These are phyloP conservation scores for Caenorhabditis zanzibari DNA, from an alignment of 2,888 invertebrate genomes.

Conservation along the genomic window DNA sequence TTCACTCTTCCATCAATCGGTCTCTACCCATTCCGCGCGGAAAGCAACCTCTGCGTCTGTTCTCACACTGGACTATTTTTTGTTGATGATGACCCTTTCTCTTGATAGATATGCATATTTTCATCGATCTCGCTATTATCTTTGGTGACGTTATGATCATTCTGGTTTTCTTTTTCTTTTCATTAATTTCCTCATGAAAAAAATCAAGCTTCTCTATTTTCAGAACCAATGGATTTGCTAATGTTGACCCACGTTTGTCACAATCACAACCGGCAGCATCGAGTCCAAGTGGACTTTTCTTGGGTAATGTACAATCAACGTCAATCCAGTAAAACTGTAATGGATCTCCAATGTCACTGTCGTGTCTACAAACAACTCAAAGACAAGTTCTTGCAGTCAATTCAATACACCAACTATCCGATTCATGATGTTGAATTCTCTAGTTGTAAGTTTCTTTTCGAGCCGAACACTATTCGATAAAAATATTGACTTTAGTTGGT, in stretches of 20 bases:
- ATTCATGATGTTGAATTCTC: conserved; percentile 2
- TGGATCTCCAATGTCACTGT: conserved; percentile 23
- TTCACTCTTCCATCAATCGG: neutral
- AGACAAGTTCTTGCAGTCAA: neutral
- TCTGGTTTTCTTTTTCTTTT: neutral
- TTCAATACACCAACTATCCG: neutral
- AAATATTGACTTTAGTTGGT: neutral
- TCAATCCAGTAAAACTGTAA: neutral
- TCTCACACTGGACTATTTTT: neutral
- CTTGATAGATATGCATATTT: conserved; percentile 2
- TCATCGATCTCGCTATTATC: neutral
- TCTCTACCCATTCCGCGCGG: conserved; percentile 11
- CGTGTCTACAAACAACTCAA: conserved; percentile 1
- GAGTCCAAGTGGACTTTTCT: neutral
- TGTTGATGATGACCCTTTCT: neutral
- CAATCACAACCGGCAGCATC: neutral
- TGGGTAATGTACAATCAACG: conserved; percentile 1
- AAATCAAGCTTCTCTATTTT: neutral
- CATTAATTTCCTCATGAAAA: neutral
- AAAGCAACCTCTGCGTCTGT: conserved; percentile 10
- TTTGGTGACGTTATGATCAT: neutral
- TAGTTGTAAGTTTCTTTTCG: neutral
- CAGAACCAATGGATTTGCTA: neutral
- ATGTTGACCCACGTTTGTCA: neutral
- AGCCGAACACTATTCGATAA: no score